phyloP scores from a whole-genome alignment of 2,113 vertebrate species.

The Podiceps cristatus region DNA sequence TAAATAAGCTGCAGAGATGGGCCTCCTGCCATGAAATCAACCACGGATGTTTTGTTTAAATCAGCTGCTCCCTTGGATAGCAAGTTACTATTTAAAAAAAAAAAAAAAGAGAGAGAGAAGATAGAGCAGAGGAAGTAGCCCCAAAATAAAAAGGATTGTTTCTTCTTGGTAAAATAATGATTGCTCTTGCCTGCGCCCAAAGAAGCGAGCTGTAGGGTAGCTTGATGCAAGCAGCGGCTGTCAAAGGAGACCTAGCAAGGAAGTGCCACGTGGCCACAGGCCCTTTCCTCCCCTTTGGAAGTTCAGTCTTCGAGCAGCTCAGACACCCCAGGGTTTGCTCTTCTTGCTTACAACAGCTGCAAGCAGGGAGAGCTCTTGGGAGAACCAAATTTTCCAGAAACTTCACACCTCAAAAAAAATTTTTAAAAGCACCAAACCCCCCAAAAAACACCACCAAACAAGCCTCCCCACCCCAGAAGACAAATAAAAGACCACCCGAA shows the following conservation, averaged over 20 bases:
- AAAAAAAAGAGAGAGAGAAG: not conserved
- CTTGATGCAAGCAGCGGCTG: not conserved
- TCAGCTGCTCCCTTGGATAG: not conserved
- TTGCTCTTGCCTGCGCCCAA: not conserved
- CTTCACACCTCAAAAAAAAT: not conserved
- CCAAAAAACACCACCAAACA: not conserved
- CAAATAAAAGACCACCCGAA: not conserved
- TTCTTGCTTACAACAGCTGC: not conserved
- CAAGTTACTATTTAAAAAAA: not conserved
- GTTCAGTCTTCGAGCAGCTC: not conserved
- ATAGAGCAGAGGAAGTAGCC: not conserved
- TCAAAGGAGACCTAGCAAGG: not conserved
- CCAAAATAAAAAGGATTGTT: not conserved
- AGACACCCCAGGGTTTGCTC: not conserved
- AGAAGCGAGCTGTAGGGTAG: not conserved
- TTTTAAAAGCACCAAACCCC: not conserved
- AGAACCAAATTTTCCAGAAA: conserved; percentile 38
- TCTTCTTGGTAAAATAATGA: not conserved
- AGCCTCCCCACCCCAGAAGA: not conserved
- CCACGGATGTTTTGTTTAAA: not conserved
- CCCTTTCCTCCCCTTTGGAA: not conserved
- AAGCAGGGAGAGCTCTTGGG: not conserved
- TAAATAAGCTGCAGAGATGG: not conserved
- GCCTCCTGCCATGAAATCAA: not conserved
- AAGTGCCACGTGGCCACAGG: conserved; percentile 17